A percentile compares a stretch with the other conserved stretches of the same genome.
phyloP scores from a whole-genome alignment of 2,888 invertebrate species.

The Nomada lathburiana region DNA sequence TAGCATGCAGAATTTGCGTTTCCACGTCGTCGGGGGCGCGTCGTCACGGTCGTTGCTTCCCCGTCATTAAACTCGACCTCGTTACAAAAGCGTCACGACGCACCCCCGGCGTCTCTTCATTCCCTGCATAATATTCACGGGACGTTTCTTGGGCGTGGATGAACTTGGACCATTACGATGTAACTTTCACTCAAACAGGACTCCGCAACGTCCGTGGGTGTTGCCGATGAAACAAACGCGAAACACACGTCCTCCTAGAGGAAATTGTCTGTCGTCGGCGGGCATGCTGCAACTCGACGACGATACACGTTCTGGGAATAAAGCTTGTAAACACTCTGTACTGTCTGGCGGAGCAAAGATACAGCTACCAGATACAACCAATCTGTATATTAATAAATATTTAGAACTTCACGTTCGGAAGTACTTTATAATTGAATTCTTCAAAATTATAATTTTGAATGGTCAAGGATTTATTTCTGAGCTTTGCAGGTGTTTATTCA shows the following conservation, averaged over 20 bases:
- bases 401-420: no score
- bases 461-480: no score
- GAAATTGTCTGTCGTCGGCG: slow-evolving; percentile 4
- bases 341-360: no score
- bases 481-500: no score
- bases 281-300: neutral
- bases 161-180: slow-evolving; percentile 53
- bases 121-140: slow-evolving; percentile 49
- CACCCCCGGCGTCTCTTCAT: slow-evolving; percentile 51
- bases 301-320: neutral
- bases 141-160: slow-evolving; percentile 54
- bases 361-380: no score
- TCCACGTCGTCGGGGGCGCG: neutral
- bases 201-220: slow-evolving; percentile 17
- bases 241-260: slow-evolving; percentile 1
- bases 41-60: slow-evolving; percentile 50
- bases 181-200: slow-evolving; percentile 49
- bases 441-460: no score
- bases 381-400: no score
- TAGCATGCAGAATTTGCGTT: slow-evolving; percentile 23
- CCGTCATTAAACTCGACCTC: slow-evolving; percentile 57
- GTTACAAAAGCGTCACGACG: slow-evolving; percentile 57
- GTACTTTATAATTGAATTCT: no score
- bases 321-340: neutral
- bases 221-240: slow-evolving; percentile 17